Base-by-base conservation (phyloP, 2,888 invertebrate genomes). In the Spicauda simplicius region DNA sequence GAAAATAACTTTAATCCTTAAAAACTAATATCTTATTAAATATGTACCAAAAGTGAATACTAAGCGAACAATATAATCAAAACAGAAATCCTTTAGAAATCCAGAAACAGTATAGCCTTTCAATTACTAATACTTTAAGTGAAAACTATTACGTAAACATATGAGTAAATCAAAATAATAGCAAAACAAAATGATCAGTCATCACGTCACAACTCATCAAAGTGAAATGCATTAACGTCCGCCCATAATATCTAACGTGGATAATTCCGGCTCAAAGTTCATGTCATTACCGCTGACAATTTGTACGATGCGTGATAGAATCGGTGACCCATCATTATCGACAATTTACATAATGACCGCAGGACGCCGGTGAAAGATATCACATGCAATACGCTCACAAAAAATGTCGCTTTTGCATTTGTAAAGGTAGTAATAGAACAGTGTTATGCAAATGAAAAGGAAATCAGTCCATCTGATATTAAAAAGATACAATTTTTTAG, bases 341-440 rank as follows among this genome's bases (percentile, higher is more conserved):
- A 76, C 76, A 79, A 83, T 87, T 85, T 85, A 79, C 79, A 83
- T 87, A 86, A 88, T 85, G 82, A 79, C 83, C 77, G 73, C 69
- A 76, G 80, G 84, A 5, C 25, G 25, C 83, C 81, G 79, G 80
- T 77, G 80, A 83, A 84, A 84, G 70, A 69, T 70, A 69, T 69
- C 45, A 65, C 61, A 10, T 33, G 33, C 33, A 33, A 8, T 33
- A 72, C 72, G 72, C 69, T 72, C 73, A 73, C 74, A 69, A 68
- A 74, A 74, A 72, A 75, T 71, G 74, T 75, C 70, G 74, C 76
- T 80, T 78, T 80, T 79, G 77, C 76, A 75, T 20, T n/a, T 4
- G 41, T 14, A 14, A 41, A 12, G 16, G 5, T 45, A n/a, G 14
- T 1, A 45, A 2, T 45, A 45, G 12, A 45, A 2, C 5, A 25